Evolutionary conservation across 2,113 vertebrate genomes (phyloP), one percentile per base, ranked within the genome.

Genomic region (Xenotilapia longispinis): DNA sequence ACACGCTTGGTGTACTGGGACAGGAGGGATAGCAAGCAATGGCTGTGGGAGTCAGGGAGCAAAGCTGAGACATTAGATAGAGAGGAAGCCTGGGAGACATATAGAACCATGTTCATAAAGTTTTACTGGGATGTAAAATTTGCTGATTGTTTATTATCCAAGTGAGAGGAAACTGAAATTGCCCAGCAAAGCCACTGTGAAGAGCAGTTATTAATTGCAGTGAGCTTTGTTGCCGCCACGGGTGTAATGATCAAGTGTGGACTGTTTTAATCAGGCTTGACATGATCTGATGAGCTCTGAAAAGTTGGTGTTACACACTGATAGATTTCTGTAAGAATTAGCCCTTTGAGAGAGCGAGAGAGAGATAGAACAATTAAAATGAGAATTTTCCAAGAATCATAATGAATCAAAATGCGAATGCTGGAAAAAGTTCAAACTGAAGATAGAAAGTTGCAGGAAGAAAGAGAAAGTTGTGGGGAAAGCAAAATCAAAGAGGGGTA

Each of bases 141-240:
- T 86, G 87, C 90, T 85, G 89, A 92, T 94, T 95, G 91, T 93
- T 95, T 93, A 94, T 91, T 86, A 92, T 88, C 88, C 80, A 54
- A 82, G 81, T 6, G 51, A 84, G 83, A 88, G 82, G 80, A 70
- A 86, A 55, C 51, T 42, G 79, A 83, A 91, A 85, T 87, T 89
- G 87, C 68, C 89, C 85, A 89, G 89, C 88, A 87, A 94, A 90
- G 86, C 80, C 70, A 82, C 51, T 40, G 84, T 80, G 65, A 91
- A 40, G 83, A 88, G 54, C 4, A 4, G 28, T 92, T 93, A 94
- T 93, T 93, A 91, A 93, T 93, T 88, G 86, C 70, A 80, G 26
- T 49, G 80, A 60, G 88, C 82, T 88, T 91, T 87, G 89, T 84
- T 91, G 42, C 45, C 45, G 4, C 82, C 88, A 26, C 13, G 85